Percentiles rank a stretch among this genome's conserved stretches.
Conservation (phyloP, 53 echinoderm and acorn worm genomes). For the Mesocentrotus franciscanus region DNA sequence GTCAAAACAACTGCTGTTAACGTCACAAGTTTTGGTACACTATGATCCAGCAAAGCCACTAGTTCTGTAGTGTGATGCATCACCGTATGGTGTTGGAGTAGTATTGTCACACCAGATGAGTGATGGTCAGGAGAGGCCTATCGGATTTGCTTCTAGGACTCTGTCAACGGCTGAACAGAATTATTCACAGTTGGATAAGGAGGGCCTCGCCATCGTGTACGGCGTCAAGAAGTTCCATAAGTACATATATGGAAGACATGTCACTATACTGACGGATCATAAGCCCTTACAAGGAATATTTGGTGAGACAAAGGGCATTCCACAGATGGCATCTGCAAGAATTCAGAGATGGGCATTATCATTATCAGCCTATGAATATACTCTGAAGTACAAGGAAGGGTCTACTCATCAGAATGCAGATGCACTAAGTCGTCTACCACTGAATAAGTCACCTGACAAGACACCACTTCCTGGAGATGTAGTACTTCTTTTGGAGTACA, state of each 20-base stretch:
- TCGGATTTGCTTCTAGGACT: slow-evolving; percentile 56
- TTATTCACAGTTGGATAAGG: slow-evolving; percentile 69
- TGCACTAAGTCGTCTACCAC: slow-evolving; percentile 50
- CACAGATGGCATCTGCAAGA: slow-evolving; percentile 62
- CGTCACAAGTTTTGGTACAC: slow-evolving; percentile 65
- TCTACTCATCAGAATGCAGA: slow-evolving; percentile 63
- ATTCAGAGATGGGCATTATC: slow-evolving; percentile 26
- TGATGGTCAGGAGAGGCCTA: neutral
- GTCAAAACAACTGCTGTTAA: slow-evolving; percentile 67
- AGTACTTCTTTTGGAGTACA: too few species aligned
- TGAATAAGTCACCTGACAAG: too few species aligned
- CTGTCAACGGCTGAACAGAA: slow-evolving; percentile 49
- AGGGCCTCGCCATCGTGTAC: slow-evolving; percentile 66
- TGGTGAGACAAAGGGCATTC: slow-evolving; percentile 60
- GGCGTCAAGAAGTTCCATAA: slow-evolving; percentile 73
- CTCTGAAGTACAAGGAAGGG: slow-evolving; percentile 69
- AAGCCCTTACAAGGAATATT: slow-evolving; percentile 67
- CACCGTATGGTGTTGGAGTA: slow-evolving; percentile 71
- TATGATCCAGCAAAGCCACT: slow-evolving; percentile 49
- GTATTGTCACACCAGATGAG: slow-evolving; percentile 62
- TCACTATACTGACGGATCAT: slow-evolving; percentile 65
- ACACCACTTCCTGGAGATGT: too few species aligned
- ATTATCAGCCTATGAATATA: slow-evolving; percentile 68
- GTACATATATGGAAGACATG: slow-evolving; percentile 60
- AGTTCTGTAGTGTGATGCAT: slow-evolving; percentile 41